phyloP scores from a whole-genome alignment of 2,797 vertebrate species.

The Fringilla coelebs region DNA sequence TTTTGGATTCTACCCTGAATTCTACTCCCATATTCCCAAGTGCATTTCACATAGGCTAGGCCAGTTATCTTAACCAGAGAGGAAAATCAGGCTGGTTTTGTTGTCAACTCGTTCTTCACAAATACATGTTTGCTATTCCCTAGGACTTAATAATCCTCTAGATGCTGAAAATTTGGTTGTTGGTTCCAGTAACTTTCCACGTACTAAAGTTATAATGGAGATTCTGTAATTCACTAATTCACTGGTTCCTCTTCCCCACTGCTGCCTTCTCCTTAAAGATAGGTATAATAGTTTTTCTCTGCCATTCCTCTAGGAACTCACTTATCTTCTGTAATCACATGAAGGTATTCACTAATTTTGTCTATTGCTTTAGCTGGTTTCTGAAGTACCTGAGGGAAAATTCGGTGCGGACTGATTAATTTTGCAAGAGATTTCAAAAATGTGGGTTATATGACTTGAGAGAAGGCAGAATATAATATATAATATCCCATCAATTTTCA shows the following conservation, averaged over 20 bases:
- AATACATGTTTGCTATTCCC: not conserved
- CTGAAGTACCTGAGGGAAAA: not conserved
- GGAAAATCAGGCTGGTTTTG: not conserved
- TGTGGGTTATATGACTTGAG: not conserved
- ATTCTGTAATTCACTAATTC: not conserved
- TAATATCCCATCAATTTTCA: not conserved
- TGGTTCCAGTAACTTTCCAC: not conserved
- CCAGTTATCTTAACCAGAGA: not conserved
- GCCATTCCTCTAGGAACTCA: not conserved
- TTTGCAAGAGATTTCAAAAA: conserved; percentile 25
- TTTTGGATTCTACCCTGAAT: not conserved
- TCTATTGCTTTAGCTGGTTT: conserved; percentile 12
- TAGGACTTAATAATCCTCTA: not conserved
- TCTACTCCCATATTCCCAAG: not conserved
- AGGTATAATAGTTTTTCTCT: not conserved
- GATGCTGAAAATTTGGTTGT: not conserved
- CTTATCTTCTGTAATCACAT: not conserved
- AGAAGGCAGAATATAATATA: not conserved
- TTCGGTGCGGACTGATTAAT: not conserved
- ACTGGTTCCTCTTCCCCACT: not conserved
- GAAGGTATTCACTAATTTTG: not conserved
- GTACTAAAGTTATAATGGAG: not conserved
- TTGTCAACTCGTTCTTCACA: not conserved
- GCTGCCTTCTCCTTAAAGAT: not conserved
- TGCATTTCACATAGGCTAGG: not conserved